Evolutionary conservation across 2,888 invertebrate genomes (phyloP).

Genomic region (Macrostomum cliftonense): DNA sequence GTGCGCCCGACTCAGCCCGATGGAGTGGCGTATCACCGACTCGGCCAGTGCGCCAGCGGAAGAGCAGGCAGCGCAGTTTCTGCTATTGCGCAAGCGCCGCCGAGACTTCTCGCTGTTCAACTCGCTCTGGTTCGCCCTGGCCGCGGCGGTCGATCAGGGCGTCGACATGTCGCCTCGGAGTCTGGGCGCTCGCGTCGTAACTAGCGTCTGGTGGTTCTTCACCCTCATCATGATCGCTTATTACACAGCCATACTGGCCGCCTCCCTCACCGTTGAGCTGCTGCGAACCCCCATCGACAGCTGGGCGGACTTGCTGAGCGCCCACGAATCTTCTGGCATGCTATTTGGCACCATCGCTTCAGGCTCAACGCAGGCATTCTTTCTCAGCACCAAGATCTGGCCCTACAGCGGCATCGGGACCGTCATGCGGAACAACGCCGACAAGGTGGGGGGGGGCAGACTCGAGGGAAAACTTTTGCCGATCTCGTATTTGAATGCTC

Average conservation of each 20-base stretch:
- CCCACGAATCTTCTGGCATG: background rate
- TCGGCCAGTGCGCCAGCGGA: no score
- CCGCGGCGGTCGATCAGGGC: constrained; percentile 8
- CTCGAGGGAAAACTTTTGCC: no score
- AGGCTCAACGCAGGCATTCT: constrained; percentile 70
- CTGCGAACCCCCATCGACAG: constrained; percentile 8
- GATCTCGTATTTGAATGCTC: no score
- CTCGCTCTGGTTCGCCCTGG: constrained; percentile 11
- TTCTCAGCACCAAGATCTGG: constrained; percentile 32
- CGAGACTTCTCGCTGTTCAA: constrained; percentile 7
- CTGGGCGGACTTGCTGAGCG: constrained; percentile 3
- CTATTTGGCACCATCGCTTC: constrained; percentile 13
- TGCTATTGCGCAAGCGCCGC: background rate
- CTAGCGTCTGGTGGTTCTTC: constrained; percentile 12
- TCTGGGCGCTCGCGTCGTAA: constrained; percentile 9
- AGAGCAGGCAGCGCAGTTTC: no score
- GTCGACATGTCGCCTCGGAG: constrained; percentile 10
- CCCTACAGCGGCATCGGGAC: constrained; percentile 10
- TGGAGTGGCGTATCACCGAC: constrained; percentile 4
- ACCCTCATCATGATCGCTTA: constrained; percentile 12
- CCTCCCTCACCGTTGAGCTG: constrained; percentile 10
- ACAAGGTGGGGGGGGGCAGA: no score
- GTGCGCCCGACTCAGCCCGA: constrained; percentile 7
- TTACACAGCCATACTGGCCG: constrained; percentile 11
- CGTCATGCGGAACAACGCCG: constrained; percentile 29